These are phyloP conservation scores for Chamaea fasciata DNA, from an alignment of 2,113 vertebrate species.

Conservation along the genomic window DNA sequence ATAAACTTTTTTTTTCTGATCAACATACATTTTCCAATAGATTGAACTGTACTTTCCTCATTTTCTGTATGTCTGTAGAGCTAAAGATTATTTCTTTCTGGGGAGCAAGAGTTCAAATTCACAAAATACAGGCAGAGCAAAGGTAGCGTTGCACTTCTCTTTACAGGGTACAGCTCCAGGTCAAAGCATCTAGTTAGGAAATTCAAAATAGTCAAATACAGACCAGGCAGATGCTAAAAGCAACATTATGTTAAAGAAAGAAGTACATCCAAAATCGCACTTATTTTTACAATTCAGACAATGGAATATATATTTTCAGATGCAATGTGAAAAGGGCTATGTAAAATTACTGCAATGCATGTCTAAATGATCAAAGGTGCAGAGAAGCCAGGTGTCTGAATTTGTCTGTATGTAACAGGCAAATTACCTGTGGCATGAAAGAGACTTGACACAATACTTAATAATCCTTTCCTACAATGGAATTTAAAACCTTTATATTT, in stretches of 20 bases:
- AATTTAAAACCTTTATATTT: slow-evolving; percentile 1
- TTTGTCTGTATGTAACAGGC: background rate
- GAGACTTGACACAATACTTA: background rate
- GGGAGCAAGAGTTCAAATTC: background rate
- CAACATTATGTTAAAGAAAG: background rate
- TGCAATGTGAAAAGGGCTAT: background rate
- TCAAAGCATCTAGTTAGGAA: background rate
- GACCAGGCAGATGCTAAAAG: background rate
- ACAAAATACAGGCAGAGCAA: background rate
- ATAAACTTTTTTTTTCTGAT: background rate
- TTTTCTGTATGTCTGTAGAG: background rate
- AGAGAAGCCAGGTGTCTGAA: background rate
- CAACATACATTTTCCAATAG: background rate
- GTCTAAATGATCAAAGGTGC: background rate
- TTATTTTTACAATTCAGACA: background rate
- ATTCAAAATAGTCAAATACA: background rate
- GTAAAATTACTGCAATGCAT: background rate
- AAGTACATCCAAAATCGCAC: background rate
- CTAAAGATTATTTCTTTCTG: background rate
- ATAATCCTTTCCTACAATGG: background rate
- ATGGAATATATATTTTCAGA: background rate
- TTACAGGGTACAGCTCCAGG: background rate
- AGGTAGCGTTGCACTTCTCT: background rate
- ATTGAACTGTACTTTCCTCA: background rate
- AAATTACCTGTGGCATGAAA: background rate